phyloP scores from a whole-genome alignment of 2,888 invertebrate genomes.

The Aproaerema taeniolella region DNA sequence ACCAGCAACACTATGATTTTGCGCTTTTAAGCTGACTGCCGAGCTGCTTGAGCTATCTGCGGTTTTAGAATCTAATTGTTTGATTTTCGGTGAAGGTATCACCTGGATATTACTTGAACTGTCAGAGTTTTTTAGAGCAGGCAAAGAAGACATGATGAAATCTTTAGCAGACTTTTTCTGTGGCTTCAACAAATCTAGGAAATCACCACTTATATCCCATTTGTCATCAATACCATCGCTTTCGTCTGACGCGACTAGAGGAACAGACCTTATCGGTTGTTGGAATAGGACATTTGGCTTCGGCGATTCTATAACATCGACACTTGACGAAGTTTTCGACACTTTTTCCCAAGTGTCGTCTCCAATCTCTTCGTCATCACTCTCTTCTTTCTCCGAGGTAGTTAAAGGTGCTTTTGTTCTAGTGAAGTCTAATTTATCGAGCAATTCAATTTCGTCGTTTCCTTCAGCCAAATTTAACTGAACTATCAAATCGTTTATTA shows the following conservation, averaged over 20 bases:
- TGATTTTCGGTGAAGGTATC: conserved; percentile 10
- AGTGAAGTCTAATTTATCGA: too few relatives aligned
- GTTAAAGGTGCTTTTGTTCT: conserved; percentile 17
- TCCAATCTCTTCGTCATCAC: conserved; percentile 2
- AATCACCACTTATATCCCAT: conserved; percentile 39
- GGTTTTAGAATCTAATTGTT: conserved; percentile 36
- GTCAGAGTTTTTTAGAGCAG: too few relatives aligned
- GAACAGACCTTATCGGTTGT: conserved; percentile 41
- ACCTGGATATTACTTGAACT: conserved; percentile 16
- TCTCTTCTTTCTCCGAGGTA: too few relatives aligned
- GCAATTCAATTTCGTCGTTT: too few relatives aligned
- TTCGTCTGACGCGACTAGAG: conserved; percentile 41
- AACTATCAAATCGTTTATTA: conserved; percentile 69
- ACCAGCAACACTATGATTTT: too few relatives aligned
- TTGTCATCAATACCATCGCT: conserved; percentile 29
- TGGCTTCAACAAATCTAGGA: conserved; percentile 24
- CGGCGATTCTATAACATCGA: conserved; percentile 3
- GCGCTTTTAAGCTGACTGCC: too few relatives aligned
- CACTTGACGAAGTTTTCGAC: not conserved
- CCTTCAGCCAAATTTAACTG: conserved; percentile 64
- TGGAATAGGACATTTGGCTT: conserved; percentile 22
- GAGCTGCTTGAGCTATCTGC: too few relatives aligned
- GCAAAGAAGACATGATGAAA: not conserved
- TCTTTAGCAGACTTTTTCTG: not conserved
- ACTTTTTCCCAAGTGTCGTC: conserved; percentile 20